A percentile compares a stretch with the other conserved stretches of the same genome.
Conservation (phyloP, 2,113 vertebrate genomes). For the Ictalurus punctatus region DNA sequence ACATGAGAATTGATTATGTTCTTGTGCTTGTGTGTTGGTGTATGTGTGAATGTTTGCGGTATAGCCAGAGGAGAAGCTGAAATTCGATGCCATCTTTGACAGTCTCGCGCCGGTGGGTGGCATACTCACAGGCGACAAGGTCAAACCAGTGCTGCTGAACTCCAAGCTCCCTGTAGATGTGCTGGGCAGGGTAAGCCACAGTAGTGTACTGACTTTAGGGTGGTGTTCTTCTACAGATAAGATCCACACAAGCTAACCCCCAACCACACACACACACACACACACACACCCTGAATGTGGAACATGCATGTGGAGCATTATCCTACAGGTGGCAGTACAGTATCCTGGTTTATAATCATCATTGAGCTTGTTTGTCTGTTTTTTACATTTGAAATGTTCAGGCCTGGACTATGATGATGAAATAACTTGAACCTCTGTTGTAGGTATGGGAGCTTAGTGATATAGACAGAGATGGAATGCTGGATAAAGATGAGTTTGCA, state of each 20-base stretch:
- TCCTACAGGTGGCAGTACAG: conserved; percentile 9
- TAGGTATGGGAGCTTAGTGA: conserved; percentile 99
- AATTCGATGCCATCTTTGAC: conserved; percentile 95
- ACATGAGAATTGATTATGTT: background rate
- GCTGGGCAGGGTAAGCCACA: conserved; percentile 85
- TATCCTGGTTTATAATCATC: background rate
- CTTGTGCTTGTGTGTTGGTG: background rate
- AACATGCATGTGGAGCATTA: background rate
- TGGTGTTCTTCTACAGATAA: background rate
- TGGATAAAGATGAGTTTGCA: conserved; percentile 97
- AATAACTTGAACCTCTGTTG: conserved; percentile 38
- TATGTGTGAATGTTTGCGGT: conserved; percentile 41
- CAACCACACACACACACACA: too few relatives aligned
- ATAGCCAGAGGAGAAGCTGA: conserved; percentile 92
- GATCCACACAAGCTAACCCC: background rate
- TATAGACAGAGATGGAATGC: conserved; percentile 94
- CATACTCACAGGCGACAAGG: conserved; percentile 92
- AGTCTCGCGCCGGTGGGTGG: conserved; percentile 88
- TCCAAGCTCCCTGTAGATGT: conserved; percentile 97
- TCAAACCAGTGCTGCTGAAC: conserved; percentile 97
- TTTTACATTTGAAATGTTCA: background rate
- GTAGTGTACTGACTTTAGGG: background rate
- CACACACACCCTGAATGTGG: background rate
- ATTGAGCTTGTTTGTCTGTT: background rate
- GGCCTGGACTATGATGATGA: background rate